These are phyloP conservation scores for Caenorhabditis becei DNA, from an alignment of 2,888 invertebrate genomes.

Conservation along the genomic window DNA sequence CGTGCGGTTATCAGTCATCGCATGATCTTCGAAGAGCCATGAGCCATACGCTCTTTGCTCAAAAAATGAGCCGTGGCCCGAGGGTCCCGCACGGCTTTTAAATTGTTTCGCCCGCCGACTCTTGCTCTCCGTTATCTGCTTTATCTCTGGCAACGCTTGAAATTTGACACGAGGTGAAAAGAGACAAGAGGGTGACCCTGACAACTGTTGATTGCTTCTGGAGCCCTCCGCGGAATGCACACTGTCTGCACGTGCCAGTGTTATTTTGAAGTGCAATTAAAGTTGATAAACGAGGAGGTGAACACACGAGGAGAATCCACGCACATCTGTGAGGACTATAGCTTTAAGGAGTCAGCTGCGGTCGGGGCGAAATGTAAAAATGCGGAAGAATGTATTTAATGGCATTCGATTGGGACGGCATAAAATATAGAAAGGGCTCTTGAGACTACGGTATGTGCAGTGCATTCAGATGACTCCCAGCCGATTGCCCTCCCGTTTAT, in stretches of 20 bases:
- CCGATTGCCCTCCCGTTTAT: no score
- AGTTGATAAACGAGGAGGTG: constrained; percentile 60
- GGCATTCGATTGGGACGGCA: constrained; percentile 13
- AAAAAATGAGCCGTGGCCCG: constrained; percentile 38
- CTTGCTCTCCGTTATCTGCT: constrained; percentile 20
- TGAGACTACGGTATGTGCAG: not conserved
- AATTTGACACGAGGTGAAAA: constrained; percentile 58
- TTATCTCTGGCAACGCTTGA: constrained; percentile 28
- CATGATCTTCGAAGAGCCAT: constrained; percentile 36
- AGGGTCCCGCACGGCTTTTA: constrained; percentile 20
- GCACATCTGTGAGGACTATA: constrained; percentile 47
- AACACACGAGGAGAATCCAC: constrained; percentile 19
- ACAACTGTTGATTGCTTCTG: constrained; percentile 31
- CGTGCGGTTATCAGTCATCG: constrained; percentile 24
- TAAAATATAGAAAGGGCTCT: not conserved
- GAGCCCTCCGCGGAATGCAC: not conserved
- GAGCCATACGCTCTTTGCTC: constrained; percentile 37
- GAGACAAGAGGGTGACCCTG: constrained; percentile 56
- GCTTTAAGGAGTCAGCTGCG: constrained; percentile 44
- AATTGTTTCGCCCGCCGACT: constrained; percentile 31
- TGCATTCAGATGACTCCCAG: not conserved
- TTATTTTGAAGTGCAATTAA: constrained; percentile 59
- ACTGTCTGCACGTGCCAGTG: constrained; percentile 17
- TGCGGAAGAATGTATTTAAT: constrained; percentile 29
- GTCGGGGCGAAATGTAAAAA: constrained; percentile 9